These are phyloP conservation scores for Xanthia togata DNA, from an alignment of 2,888 invertebrate species.

Conservation along the genomic window DNA sequence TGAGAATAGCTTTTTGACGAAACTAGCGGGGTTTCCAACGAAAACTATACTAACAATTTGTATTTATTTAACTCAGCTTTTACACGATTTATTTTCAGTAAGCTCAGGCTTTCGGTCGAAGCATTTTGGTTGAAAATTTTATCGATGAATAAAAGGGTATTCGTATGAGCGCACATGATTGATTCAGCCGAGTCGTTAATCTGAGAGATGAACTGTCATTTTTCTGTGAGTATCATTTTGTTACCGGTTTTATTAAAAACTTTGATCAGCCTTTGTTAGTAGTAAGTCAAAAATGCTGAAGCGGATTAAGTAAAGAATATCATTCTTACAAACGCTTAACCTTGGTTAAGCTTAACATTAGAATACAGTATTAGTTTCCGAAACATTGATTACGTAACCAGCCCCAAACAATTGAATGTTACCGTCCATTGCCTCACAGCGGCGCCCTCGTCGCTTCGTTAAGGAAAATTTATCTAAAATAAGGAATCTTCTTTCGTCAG, in stretches of 20 bases:
- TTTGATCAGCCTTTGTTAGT: background rate
- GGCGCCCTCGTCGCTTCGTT: conserved; percentile 38
- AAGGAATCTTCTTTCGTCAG: conserved; percentile 54
- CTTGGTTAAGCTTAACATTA: background rate
- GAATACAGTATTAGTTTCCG: conserved; percentile 35
- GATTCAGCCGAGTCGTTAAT: conserved; percentile 37
- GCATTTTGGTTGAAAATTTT: conserved; percentile 42
- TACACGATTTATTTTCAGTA: conserved; percentile 26
- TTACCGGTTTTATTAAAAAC: conserved; percentile 1
- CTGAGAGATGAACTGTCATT: conserved; percentile 36
- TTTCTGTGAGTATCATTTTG: conserved; percentile 19
- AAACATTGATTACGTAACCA: conserved; percentile 44
- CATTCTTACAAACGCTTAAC: background rate
- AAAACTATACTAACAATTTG: conserved; percentile 13
- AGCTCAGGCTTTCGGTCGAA: conserved; percentile 19
- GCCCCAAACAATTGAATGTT: conserved; percentile 46
- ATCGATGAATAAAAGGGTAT: conserved; percentile 43
- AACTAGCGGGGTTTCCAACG: conserved; percentile 19
- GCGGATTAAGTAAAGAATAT: background rate
- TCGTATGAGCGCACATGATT: conserved; percentile 42
- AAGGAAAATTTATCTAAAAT: conserved; percentile 54
- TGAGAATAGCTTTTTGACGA: conserved; percentile 20
- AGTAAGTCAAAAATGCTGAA: background rate
- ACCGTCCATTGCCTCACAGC: conserved; percentile 46
- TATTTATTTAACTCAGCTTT: conserved; percentile 38